phyloP scores from a whole-genome alignment of 2,888 invertebrate species.

The Lamellibrachia satsuma region DNA sequence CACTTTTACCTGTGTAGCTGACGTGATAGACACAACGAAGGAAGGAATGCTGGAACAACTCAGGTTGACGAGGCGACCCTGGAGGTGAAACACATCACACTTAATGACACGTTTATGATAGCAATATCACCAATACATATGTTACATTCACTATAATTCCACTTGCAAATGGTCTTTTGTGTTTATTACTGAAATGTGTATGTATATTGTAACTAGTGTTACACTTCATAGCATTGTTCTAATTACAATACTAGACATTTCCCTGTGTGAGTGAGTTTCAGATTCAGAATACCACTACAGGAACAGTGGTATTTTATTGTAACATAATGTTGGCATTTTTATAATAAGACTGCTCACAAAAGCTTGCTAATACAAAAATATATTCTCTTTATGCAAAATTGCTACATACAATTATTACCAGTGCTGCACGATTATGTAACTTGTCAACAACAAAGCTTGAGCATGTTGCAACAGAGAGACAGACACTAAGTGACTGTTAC shows the following conservation, averaged over 20 bases:
- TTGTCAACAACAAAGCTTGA: no score
- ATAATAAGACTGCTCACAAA: neutral
- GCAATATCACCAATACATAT: neutral
- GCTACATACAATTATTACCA: no score
- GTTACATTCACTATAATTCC: neutral
- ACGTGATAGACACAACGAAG: constrained; percentile 97
- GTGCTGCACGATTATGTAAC: no score
- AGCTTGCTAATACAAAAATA: neutral
- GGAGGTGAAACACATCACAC: constrained; percentile 38
- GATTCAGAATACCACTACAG: no score
- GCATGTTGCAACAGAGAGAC: no score
- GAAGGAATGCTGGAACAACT: constrained; percentile 97
- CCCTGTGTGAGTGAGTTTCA: neutral
- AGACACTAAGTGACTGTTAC: no score
- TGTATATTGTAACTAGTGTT: neutral
- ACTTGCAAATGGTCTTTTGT: neutral
- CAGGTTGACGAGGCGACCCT: constrained; percentile 89
- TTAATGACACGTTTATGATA: neutral
- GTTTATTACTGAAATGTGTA: no score
- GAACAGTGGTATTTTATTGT: no score
- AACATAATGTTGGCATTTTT: no score
- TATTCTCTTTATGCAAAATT: no score
- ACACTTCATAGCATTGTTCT: neutral
- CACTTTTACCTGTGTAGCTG: constrained; percentile 81
- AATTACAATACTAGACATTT: neutral